Percentiles rank a stretch among this genome's conserved stretches.
phyloP scores from a whole-genome alignment of 2,888 invertebrate species.

The Melitaea athalia region DNA sequence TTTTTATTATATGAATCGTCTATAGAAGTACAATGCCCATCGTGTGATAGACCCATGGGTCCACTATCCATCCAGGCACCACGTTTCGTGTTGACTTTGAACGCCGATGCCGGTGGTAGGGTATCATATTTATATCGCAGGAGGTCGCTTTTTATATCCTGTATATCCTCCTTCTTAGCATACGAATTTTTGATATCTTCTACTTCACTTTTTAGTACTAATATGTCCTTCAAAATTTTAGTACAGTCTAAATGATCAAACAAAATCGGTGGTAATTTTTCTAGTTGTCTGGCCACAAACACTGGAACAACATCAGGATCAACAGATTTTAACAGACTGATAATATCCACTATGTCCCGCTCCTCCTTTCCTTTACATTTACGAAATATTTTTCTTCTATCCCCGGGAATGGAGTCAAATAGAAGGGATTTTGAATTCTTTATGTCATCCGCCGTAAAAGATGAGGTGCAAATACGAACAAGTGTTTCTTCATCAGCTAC shows the following conservation, averaged over 20 bases:
- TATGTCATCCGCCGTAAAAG: background rate
- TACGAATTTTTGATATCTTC: background rate
- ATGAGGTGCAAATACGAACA: conserved; percentile 23
- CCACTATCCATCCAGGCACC: conserved; percentile 27
- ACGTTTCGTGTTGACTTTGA: conserved; percentile 25
- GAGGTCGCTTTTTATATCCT: background rate
- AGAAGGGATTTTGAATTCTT: conserved; percentile 12
- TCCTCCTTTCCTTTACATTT: conserved; percentile 15
- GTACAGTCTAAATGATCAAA: conserved; percentile 33
- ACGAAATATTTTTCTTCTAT: conserved; percentile 12
- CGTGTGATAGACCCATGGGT: conserved; percentile 16
- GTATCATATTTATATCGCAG: background rate
- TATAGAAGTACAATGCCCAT: background rate
- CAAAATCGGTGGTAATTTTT: conserved; percentile 30
- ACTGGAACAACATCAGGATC: conserved; percentile 29
- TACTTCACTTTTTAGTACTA: conserved; percentile 13
- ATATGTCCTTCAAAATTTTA: conserved; percentile 29
- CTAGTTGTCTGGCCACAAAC: conserved; percentile 33
- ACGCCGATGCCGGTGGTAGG: conserved; percentile 12
- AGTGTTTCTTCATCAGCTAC: conserved; percentile 26
- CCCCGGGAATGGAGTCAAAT: conserved; percentile 8
- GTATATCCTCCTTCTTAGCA: background rate
- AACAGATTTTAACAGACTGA: conserved; percentile 19
- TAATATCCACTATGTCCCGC: conserved; percentile 26
- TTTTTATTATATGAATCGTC: background rate